Percentiles rank a stretch among this genome's conserved stretches.
phyloP scores from a whole-genome alignment of 2,113 vertebrate species.

The Osmerus eperlanus region DNA sequence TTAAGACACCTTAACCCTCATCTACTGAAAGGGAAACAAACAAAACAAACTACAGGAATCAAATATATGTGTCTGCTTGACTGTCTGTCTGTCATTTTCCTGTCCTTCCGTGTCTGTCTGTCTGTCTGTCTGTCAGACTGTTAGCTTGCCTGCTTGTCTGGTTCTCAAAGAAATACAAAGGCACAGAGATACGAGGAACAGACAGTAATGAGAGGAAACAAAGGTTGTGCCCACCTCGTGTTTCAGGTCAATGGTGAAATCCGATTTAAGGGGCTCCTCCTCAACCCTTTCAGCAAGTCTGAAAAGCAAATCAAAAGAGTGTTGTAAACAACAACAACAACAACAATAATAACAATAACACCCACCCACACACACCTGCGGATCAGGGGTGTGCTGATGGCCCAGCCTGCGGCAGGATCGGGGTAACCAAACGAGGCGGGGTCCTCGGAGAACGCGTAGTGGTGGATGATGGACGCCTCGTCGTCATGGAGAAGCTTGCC shows the following conservation, averaged over 20 bases:
- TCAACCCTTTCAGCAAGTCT: conserved; percentile 81
- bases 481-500: conserved; percentile 84
- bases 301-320: conserved; percentile 37
- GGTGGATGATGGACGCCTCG: conserved; percentile 89
- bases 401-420: conserved; percentile 90
- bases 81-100: background rate
- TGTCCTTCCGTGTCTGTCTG: background rate
- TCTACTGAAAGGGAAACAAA: background rate
- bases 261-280: conserved; percentile 81
- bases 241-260: conserved; percentile 79
- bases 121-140: background rate
- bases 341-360: background rate
- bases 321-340: background rate
- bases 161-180: no score
- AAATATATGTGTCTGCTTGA: background rate
- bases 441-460: conserved; percentile 91
- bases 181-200: no score
- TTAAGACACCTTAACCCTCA: background rate
- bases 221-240: no score
- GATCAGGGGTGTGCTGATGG: conserved; percentile 80
- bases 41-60: background rate
- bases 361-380: conserved; percentile 70
- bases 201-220: no score
- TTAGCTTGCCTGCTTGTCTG: background rate
- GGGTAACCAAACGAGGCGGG: conserved; percentile 84